phyloP scores from a whole-genome alignment of 2,113 vertebrate genomes.

The Regulus satrapa region DNA sequence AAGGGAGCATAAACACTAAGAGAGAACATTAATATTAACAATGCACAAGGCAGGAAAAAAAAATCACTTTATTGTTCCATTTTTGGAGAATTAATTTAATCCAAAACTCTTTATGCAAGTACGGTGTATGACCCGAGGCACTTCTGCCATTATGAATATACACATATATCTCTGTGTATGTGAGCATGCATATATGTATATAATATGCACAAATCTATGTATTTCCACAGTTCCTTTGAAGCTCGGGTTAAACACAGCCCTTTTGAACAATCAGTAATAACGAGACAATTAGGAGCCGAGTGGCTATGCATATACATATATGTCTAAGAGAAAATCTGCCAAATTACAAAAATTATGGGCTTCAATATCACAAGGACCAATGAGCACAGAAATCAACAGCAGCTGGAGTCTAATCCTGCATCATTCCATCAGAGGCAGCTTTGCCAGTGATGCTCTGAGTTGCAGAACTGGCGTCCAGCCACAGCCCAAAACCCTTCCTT shows the following conservation, averaged over 20 bases:
- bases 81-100: neutral
- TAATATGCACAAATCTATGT: neutral
- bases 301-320: fast-evolving
- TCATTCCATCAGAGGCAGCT: neutral
- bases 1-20: neutral
- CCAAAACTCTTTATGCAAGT: neutral
- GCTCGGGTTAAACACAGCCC: neutral
- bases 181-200: neutral
- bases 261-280: neutral
- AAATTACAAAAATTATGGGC: neutral
- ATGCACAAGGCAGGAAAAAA: neutral
- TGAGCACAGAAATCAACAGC: neutral
- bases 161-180: neutral
- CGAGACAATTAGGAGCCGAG: neutral
- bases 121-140: neutral
- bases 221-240: neutral
- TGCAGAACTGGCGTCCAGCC: neutral
- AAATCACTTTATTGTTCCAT: neutral
- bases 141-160: neutral
- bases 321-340: neutral
- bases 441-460: neutral
- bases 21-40: neutral
- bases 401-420: neutral
- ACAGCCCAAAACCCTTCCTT: neutral
- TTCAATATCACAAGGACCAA: neutral